phyloP scores from a whole-genome alignment of 64 coral and sea anemone genomes.

The Astreopora myriophthalma region DNA sequence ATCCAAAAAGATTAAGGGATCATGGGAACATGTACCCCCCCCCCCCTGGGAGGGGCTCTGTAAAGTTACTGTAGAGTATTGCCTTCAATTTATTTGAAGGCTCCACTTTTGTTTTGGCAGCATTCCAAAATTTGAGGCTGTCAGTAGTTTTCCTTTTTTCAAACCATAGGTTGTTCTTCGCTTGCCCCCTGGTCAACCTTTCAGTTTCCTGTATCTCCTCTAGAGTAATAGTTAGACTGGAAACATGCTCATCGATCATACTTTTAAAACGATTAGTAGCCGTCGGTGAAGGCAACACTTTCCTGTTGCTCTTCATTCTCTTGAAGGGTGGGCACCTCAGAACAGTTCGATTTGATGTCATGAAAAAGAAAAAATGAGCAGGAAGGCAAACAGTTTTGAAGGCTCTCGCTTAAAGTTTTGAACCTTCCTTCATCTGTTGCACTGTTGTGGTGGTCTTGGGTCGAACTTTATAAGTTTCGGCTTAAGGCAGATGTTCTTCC shows the following conservation, averaged over 20 bases:
- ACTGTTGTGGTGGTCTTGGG: constrained; percentile 22
- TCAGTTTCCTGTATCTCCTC: constrained; percentile 53
- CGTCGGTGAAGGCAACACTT: constrained; percentile 49
- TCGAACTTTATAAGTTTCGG: constrained; percentile 55
- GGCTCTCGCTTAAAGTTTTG: constrained; percentile 18
- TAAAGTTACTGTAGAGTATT: constrained; percentile 51
- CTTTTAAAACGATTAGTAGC: constrained; percentile 44
- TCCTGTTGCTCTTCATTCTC: constrained; percentile 19
- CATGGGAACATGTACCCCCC: no score
- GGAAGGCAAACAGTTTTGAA: constrained; percentile 59
- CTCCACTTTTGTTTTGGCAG: constrained; percentile 61
- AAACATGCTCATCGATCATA: constrained; percentile 52
- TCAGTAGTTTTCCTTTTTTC: constrained; percentile 64
- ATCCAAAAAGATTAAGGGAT: no score
- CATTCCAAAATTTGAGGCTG: constrained; percentile 72
- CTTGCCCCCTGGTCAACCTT: constrained; percentile 43
- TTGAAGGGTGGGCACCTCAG: constrained; percentile 1
- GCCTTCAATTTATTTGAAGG: constrained; percentile 71
- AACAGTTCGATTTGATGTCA: constrained; percentile 42
- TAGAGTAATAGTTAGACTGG: constrained; percentile 20
- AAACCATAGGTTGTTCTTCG: constrained; percentile 59
- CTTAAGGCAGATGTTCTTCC: constrained; percentile 45
- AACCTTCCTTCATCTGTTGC: constrained; percentile 33
- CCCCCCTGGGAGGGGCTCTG: no score
- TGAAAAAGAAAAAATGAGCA: constrained; percentile 72